phyloP scores from a whole-genome alignment of 37 sponge, comb jelly and placozoan species.

The Oopsacas minuta region DNA sequence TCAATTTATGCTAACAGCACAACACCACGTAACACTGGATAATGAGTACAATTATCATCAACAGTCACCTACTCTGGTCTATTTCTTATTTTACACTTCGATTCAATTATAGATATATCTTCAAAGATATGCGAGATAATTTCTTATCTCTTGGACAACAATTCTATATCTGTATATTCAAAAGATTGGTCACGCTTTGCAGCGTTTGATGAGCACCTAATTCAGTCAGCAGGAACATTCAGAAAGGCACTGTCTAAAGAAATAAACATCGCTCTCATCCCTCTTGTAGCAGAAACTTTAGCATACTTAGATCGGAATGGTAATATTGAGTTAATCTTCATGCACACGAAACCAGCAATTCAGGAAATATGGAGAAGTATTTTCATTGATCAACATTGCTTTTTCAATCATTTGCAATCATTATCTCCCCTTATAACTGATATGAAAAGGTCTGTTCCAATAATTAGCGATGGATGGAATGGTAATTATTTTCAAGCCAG shows the following conservation, averaged over 20 bases:
- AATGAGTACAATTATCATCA: too few species aligned
- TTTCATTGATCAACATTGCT: background rate
- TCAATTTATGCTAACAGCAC: too few species aligned
- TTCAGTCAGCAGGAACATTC: background rate
- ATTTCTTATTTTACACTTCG: too few species aligned
- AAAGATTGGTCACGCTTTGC: conserved; percentile 12
- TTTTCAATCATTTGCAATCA: background rate
- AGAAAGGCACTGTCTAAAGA: conserved; percentile 6
- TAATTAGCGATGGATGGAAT: conserved; percentile 8
- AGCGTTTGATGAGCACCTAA: background rate
- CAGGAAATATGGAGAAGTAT: background rate
- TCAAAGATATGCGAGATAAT: background rate
- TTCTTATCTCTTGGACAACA: background rate
- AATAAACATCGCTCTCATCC: background rate
- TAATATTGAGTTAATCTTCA: background rate
- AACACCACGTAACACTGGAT: too few species aligned
- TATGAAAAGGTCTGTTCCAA: background rate
- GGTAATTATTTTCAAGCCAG: background rate
- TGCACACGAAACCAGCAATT: background rate
- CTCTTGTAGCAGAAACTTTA: background rate
- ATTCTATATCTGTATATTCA: background rate
- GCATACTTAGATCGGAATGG: background rate
- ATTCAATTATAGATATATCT: background rate
- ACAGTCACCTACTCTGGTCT: too few species aligned
- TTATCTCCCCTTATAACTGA: background rate